Conservation (phyloP, 2,797 vertebrate genomes). For the Pteronotus mesoamericanus region DNA sequence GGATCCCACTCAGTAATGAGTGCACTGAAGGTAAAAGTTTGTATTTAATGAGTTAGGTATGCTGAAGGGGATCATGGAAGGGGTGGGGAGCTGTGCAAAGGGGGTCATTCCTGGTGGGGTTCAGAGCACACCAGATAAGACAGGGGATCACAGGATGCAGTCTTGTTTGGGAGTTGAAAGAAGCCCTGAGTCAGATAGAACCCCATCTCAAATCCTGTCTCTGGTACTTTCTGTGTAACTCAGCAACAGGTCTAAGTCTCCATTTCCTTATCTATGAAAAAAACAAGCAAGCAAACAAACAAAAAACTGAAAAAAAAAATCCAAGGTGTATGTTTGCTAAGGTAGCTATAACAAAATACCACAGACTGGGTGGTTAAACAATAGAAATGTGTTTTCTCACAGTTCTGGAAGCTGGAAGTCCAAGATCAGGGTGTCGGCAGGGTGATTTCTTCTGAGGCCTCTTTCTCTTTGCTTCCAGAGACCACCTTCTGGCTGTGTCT, state of each 20-base stretch:
- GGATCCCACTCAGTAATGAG: neutral
- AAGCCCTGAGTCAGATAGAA: neutral
- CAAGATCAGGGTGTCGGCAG: too few species aligned
- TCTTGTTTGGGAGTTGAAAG: neutral
- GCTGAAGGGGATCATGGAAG: neutral
- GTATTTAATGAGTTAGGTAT: neutral
- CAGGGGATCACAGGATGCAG: neutral
- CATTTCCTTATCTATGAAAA: neutral
- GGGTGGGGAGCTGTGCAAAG: neutral
- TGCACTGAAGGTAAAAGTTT: neutral
- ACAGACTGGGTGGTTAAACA: neutral
- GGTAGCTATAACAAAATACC: neutral
- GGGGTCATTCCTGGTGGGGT: neutral
- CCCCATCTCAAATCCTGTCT: neutral
- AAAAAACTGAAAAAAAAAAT: neutral
- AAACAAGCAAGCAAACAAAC: too few species aligned
- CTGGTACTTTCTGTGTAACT: neutral
- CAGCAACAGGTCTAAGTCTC: neutral
- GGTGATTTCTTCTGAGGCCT: neutral
- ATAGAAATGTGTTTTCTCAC: neutral
- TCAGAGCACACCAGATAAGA: neutral
- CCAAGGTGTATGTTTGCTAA: neutral
- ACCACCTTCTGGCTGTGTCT: neutral
- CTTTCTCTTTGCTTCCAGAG: neutral
- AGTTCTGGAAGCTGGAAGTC: neutral